Conservation (phyloP, 64 coral and sea anemone genomes). For the Dendrophyllia cribrosa region DNA sequence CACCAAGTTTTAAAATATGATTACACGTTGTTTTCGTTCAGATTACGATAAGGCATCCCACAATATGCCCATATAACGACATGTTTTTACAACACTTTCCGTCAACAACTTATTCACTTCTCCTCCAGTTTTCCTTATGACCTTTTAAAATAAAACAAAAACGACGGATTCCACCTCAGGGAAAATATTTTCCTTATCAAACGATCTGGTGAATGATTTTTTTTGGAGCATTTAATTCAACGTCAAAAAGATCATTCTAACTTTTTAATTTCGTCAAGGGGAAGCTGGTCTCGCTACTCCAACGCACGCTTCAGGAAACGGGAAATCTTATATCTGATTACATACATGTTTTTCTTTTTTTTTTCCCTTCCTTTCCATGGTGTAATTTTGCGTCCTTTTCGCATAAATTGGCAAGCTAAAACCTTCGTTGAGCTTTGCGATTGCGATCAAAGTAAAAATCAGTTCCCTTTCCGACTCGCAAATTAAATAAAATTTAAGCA, state of each 20-base stretch:
- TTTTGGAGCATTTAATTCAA: too few relatives aligned
- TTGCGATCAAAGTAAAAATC: neutral
- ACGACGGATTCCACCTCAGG: neutral
- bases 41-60: constrained; percentile 37
- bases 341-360: neutral
- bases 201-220: neutral
- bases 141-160: neutral
- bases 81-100: constrained; percentile 5
- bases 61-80: neutral
- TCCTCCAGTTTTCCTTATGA: neutral
- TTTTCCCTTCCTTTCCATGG: neutral
- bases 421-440: neutral
- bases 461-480: neutral
- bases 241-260: too few relatives aligned
- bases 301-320: neutral
- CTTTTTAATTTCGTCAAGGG: too few relatives aligned
- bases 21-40: neutral
- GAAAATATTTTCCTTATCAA: neutral
- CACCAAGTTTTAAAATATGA: constrained; percentile 7
- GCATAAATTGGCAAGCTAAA: neutral
- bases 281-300: neutral
- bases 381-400: neutral
- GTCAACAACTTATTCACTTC: constrained; percentile 2
- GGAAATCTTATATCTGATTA: neutral
- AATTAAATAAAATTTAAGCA: neutral